Conservation (phyloP, 2,113 vertebrate species). For the Galeopterus variegatus region DNA sequence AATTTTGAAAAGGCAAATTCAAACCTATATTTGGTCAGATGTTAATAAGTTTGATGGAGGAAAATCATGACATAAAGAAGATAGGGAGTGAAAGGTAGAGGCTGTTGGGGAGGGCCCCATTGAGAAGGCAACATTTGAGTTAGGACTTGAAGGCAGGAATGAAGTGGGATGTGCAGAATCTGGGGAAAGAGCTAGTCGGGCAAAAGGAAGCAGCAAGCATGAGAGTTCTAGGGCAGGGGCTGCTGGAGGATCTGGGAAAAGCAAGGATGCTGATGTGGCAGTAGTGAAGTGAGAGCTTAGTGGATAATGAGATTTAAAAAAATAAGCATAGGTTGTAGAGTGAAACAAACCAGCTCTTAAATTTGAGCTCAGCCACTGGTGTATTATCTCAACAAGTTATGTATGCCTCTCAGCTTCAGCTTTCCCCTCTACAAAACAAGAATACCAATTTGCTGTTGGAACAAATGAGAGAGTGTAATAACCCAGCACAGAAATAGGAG, state of each 20-base stretch:
- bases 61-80: neutral
- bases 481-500: neutral
- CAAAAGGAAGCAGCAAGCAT: no score
- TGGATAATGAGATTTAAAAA: neutral
- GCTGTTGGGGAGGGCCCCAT: neutral
- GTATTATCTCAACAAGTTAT: neutral
- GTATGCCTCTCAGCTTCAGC: neutral
- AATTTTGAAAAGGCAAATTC: neutral
- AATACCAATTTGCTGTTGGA: neutral
- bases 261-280: neutral
- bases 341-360: neutral
- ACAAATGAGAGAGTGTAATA: neutral
- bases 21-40: neutral
- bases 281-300: neutral
- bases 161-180: neutral
- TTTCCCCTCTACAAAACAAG: slow-evolving; percentile 6
- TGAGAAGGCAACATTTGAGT: neutral
- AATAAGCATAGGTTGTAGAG: neutral
- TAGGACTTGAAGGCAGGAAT: neutral
- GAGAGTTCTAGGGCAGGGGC: neutral
- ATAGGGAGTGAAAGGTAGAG: neutral
- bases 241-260: accelerated
- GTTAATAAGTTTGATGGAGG: neutral
- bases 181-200: neutral
- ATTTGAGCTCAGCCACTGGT: neutral